Evolutionary conservation across 2,113 vertebrate species (phyloP), one percentile per base, ranked within the genome.

Genomic region (human (Homo sapiens)): DNA sequence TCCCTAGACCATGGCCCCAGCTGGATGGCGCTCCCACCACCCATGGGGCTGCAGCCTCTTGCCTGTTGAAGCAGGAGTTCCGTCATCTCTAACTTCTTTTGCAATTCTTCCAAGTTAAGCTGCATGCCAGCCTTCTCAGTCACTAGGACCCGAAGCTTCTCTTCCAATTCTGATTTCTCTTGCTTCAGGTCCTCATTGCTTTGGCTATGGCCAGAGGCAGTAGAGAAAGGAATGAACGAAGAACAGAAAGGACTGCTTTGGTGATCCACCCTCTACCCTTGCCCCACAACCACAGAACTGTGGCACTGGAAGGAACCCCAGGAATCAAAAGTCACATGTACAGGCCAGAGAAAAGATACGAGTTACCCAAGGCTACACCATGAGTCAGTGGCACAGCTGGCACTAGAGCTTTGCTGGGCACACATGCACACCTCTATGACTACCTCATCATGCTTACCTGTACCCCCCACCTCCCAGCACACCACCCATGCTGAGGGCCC

Each of bases 11-110:
- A 43, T 27, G 25, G 12, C 12, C 43, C 40, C 57, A 14, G 22
- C 35, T 16, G 5, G 43, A 30, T 11, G 20, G 13, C 61, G 13
- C 45, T 3, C 0, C 0, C 2, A 6, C 14, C 27, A 48, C 4
- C 79, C 17, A 52, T 9, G 20, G 50, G 50, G 11, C 73, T 27
- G 38, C 9, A 10, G 55, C 16, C 48, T 73, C 93, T 57, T 81
- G 99, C 99, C 99, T 99, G 99, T 32, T 99, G 99, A 92, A 99
- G 98, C 99, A 99, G 99, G 38, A 99, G 98, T 94, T 99, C 99
- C 0, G 99, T 99, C 98, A 99, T 99, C 98, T 99, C 99, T 45
- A 99, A 98, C 92, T 99, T 99, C 98, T 99, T 99, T 45, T 98
- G 99, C n/a, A 99, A 98, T 55, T 99, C 99, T 4, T 99, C 99